A percentile compares a stretch with the other conserved stretches of the same genome.
Evolutionary conservation across 2,797 vertebrate genomes (phyloP).

Genomic region (Poliocrania exsul): DNA sequence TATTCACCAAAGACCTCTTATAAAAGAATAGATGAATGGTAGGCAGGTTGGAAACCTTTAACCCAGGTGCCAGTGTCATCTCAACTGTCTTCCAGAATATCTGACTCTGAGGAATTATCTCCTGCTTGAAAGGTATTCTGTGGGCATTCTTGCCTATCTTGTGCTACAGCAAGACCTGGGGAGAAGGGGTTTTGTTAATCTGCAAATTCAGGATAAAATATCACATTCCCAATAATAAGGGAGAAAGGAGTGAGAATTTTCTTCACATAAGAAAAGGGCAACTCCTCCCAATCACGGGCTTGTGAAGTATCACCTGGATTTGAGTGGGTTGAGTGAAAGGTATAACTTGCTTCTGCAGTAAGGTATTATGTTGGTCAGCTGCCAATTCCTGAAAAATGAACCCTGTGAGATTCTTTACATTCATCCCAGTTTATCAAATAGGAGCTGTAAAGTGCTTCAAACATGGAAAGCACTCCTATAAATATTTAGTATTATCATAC

Average conservation of each 20-base stretch:
- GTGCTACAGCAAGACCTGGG: not conserved
- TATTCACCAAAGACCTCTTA: not conserved
- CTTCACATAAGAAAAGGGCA: not conserved
- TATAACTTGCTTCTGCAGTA: not conserved
- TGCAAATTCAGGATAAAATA: not conserved
- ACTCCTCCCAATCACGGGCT: not conserved
- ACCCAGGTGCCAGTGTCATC: not conserved
- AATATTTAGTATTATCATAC: not conserved
- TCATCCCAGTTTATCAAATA: not conserved
- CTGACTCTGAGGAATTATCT: not conserved
- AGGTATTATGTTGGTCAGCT: not conserved
- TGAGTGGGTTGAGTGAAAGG: not conserved
- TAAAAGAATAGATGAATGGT: not conserved
- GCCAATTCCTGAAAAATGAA: not conserved
- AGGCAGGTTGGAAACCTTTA: not conserved
- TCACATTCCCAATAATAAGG: not conserved
- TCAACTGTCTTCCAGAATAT: not conserved
- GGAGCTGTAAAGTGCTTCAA: not conserved
- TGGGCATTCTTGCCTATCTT: not conserved
- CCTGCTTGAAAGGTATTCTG: not conserved
- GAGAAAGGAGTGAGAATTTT: not conserved
- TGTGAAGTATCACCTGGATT: not conserved
- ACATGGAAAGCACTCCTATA: slow-evolving; percentile 1
- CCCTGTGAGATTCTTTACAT: not conserved
- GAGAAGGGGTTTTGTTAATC: not conserved